Base-by-base conservation (phyloP, 2,113 vertebrate genomes). In the Semicossyphus pulcher region DNA sequence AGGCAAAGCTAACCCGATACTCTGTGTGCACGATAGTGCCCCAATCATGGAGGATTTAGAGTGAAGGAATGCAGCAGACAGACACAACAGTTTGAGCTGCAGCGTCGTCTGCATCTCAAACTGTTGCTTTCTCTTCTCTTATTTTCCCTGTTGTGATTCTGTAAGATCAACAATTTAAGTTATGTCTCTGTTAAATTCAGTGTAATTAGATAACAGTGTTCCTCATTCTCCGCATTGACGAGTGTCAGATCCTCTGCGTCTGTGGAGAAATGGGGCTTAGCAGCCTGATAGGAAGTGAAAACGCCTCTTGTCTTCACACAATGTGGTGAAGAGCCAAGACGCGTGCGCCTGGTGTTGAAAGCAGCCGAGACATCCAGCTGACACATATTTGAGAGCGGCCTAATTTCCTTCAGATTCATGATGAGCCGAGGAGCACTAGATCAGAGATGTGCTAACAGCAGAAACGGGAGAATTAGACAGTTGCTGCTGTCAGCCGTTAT, bases 311-410 rank as follows among this genome's bases (percentile, higher is more conserved):
- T 72, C 70, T 76, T 71, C 58, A 53, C 10, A 42, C 60, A 67
- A 75, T 47, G 72, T 41, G 64, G 20, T 74, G 58, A 76, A 69
- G 28, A 67, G 42, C 21, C 42, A 60, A 79, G 56, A 54, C 69
- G 51, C 60, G 52, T 64, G 48, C 72, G 11, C 47, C 45, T 57
- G 47, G 68, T 52, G 71, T 58, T 76, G 69, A 79, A 78, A 68
- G 63, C 70, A 34, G 63, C 45, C 12, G 42, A 69, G 84, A 85
- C 70, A 44, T 52, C 66, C 53, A 54, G 68, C 78, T 82, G 84
- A 84, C 87, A 83, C 84, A 85, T 37, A 52, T 83, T 65, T 75
- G 68, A 77, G 72, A 77, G 69, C 49, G 36, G 75, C 59, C 53
- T 78, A 59, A 80, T 84, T 81, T 64, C 60, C 41, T 37, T 74